Base-by-base conservation (phyloP, 2,888 invertebrate genomes). In the Acleris holmiana region DNA sequence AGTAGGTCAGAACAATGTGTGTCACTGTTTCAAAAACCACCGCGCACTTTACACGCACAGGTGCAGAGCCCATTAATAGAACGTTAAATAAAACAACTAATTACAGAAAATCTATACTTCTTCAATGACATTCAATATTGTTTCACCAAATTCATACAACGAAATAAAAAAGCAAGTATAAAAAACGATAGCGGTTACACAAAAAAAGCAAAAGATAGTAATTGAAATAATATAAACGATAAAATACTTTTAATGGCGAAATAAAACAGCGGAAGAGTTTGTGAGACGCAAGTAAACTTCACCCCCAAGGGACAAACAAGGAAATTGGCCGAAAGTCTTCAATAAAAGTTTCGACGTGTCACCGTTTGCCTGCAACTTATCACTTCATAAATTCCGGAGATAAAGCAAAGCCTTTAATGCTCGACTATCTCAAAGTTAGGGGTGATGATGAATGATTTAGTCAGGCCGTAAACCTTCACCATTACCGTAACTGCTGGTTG, bases 401-500 rank as follows among this genome's bases (percentile, higher is more conserved):
- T 54, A 59, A 64, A 64, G 48, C 53, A 64, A 58, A 59, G 53
- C 53, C 50, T 48, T 21, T 58, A 64, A 64, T 41, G 53, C 64
- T 44, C 48, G 47, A 64, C 53, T 64, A 54, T 51, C 60, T 58
- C 53, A 57, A 53, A 67, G 57, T 64, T 59, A 46, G 25, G 62
- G 63, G 65, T 60, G 61, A 67, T 70, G 64, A 69, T 70, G 71
- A 69, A 70, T 68, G 70, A 58, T 63, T 50, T 53, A 63, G 67
- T 67, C 62, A 73, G 67, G 59, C 66, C 64, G 57, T 71, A 69
- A 69, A 79, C 82, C 69, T 74, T 70, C 74, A 74, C 73, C 74
- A 77, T 79, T 79, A 76, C 69, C 68, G 75, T 76, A 73, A 76
- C 72, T 76, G 75, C 71, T 68, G 71, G 71, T 68, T 66, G 76